Conservation (phyloP, 2,797 vertebrate genomes). For the Cynodonichthys magdalenae region DNA sequence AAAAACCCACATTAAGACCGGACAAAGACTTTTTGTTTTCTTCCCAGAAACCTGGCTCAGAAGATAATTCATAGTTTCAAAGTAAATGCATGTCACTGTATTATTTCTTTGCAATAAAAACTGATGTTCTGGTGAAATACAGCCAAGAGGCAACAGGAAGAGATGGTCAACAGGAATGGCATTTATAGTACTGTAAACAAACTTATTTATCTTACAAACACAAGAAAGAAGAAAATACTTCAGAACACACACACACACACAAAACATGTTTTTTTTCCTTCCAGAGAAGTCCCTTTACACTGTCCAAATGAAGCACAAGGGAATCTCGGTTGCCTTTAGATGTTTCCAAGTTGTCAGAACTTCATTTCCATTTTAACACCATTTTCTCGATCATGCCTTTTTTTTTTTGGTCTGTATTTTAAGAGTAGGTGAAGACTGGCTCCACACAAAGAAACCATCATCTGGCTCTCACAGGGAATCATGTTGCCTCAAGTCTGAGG, state of each 20-base stretch:
- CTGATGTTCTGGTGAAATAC: conserved; percentile 21
- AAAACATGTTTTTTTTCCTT: not conserved
- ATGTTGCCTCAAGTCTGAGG: conserved; percentile 15
- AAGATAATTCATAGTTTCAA: conserved; percentile 57
- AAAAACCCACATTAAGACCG: conserved; percentile 41
- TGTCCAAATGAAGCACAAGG: conserved; percentile 25
- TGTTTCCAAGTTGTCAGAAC: conserved; percentile 53
- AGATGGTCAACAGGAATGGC: conserved; percentile 10
- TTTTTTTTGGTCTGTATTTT: conserved; percentile 29
- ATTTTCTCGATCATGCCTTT: conserved; percentile 24
- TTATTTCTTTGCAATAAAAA: conserved; percentile 45
- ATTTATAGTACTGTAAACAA: not conserved
- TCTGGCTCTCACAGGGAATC: conserved; percentile 7
- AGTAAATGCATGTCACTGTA: conserved; percentile 37
- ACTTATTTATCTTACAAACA: no score
- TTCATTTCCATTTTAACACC: conserved; percentile 33
- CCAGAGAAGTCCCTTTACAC: conserved; percentile 17
- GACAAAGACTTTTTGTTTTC: conserved; percentile 70
- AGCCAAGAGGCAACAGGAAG: conserved; percentile 7
- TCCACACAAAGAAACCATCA: conserved; percentile 13
- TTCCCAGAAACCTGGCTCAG: conserved; percentile 51
- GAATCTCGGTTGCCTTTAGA: conserved; percentile 42
- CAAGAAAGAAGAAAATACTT: not conserved
- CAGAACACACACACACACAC: not conserved
- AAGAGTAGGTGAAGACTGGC: conserved; percentile 45